A percentile compares a stretch with the other conserved stretches of the same genome.
Conservation (phyloP, 2,797 vertebrate species). For the Sebastes trivittatus region DNA sequence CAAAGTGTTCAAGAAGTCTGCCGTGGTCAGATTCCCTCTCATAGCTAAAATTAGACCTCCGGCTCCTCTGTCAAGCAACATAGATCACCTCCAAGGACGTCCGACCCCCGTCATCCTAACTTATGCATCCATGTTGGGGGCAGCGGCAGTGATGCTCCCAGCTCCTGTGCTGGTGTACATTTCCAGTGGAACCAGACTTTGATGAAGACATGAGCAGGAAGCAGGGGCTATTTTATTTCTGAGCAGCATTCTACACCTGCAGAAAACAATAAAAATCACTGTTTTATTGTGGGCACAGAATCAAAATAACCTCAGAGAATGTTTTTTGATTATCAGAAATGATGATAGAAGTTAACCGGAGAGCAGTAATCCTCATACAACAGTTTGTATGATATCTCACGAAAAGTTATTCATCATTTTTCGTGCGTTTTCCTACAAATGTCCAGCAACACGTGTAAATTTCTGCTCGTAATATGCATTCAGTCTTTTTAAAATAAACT, state of each 20-base stretch:
- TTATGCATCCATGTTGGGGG: constrained; percentile 20
- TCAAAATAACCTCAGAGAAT: neutral
- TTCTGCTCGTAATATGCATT: fast-evolving
- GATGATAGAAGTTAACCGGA: neutral
- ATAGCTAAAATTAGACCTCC: constrained; percentile 41
- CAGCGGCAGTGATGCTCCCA: constrained; percentile 1
- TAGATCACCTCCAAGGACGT: constrained; percentile 39
- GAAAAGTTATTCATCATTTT: no score
- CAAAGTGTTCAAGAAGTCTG: constrained; percentile 10
- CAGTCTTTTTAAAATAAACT: no score
- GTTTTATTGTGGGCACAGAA: neutral
- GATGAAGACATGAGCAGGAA: constrained; percentile 17
- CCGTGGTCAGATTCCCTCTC: constrained; percentile 26
- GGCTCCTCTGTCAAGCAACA: constrained; percentile 31
- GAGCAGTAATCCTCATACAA: neutral
- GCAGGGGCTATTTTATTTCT: neutral
- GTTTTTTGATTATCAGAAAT: neutral
- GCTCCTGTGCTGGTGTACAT: neutral
- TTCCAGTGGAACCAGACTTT: constrained; percentile 14
- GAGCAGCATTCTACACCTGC: neutral
- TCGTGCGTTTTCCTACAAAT: no score
- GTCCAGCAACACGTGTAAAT: no score
- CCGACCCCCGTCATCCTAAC: constrained; percentile 21
- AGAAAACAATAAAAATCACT: neutral
- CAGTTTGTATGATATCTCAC: no score